A percentile compares a stretch with the other conserved stretches of the same genome.
Conservation (phyloP, 2,888 invertebrate genomes). For the Molanna angustata region DNA sequence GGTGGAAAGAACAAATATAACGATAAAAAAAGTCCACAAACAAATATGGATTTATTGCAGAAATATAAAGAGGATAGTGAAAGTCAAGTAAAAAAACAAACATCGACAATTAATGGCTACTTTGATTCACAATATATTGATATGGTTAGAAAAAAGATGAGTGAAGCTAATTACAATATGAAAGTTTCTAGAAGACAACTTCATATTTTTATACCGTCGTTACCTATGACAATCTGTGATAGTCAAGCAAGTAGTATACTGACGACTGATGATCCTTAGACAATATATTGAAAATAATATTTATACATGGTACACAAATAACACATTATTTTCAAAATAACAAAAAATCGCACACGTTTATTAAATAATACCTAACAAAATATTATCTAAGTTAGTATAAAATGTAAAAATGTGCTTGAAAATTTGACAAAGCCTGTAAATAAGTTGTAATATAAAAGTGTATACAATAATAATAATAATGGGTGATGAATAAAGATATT, state of each 20-base stretch:
- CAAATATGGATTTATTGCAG: background rate
- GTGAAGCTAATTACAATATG: slow-evolving; percentile 43
- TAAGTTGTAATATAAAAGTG: too few species aligned
- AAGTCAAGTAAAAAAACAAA: slow-evolving; percentile 6
- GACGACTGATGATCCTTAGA: slow-evolving; percentile 13
- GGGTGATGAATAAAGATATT: too few species aligned
- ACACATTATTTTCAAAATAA: background rate
- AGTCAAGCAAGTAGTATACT: slow-evolving; percentile 20
- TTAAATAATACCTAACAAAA: too few species aligned
- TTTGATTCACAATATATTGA: slow-evolving; percentile 43
- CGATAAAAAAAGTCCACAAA: background rate
- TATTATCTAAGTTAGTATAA: too few species aligned
- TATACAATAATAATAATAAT: too few species aligned
- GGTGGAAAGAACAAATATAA: slow-evolving; percentile 5
- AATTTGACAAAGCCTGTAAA: background rate
- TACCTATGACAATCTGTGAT: slow-evolving; percentile 50
- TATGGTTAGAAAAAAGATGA: slow-evolving; percentile 43
- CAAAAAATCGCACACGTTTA: too few species aligned
- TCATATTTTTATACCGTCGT: slow-evolving; percentile 71
- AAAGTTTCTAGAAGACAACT: slow-evolving; percentile 60
- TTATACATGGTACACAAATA: background rate
- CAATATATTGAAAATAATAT: background rate
- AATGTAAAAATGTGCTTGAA: too few species aligned
- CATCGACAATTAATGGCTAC: slow-evolving; percentile 28
- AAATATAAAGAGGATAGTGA: background rate